Base-by-base conservation (phyloP, 1,140 invertebrate species). In the Hydropsyche tenuis region DNA sequence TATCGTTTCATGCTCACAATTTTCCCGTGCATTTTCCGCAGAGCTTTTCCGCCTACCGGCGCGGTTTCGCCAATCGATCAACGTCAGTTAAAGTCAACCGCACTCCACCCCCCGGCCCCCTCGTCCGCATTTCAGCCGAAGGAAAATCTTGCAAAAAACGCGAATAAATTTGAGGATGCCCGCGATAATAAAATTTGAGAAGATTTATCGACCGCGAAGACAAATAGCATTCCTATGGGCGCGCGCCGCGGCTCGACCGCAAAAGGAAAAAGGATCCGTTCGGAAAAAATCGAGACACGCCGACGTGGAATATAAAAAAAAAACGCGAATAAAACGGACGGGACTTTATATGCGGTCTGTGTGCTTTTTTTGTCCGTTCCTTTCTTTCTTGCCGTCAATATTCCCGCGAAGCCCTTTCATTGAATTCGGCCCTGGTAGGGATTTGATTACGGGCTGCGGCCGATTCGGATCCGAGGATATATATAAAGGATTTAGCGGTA, bases 161-260 rank as follows among this genome's bases (percentile, higher is more conserved):
- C 22, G 68, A 70, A 70, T 70, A 70, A 70, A 70, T 70, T 70
- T 70, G 48, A 70, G 68, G 68, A 70, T 70, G 51, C 51, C 68
- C 48, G 68, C 43, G 68, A 70, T 70, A 70, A 70, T 70, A 70
- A 70, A 70, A 70, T 70, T 70, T 70, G 68, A 56, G 48, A 70
- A 70, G 68, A 70, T 70, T 70, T 70, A 70, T 70, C 68, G 68
- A 70, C 68, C 68, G 48, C 18, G 56, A 70, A 70, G 68, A 70
- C 68, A 70, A 70, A 70, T 70, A 60, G 68, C 68, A 60, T 70
- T 70, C 43, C 68, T 70, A 56, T 70, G 46, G 45, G 68, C 68
- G 23, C 45, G 7, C 6, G 45, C 16, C 14, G n/a, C 43, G 27
- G 14, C 1, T 20, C 20, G 51, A 23, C 3, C 30, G 20, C n/a